phyloP scores from a whole-genome alignment of 2,888 invertebrate genomes.

The Tachina fera region DNA sequence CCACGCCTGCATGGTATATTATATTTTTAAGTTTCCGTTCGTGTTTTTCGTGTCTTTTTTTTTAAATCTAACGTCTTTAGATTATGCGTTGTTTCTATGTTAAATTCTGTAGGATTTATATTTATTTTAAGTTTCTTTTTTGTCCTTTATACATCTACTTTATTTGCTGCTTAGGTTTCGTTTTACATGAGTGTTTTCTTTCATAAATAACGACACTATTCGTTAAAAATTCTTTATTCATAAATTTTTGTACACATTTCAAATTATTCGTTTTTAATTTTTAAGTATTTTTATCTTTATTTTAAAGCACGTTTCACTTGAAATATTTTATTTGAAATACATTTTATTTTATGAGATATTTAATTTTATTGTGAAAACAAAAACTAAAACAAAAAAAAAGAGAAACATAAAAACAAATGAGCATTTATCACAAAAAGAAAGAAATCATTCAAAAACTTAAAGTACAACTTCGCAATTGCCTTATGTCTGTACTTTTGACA shows the following conservation, averaged over 20 bases:
- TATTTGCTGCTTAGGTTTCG: constrained; percentile 9
- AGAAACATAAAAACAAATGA: constrained; percentile 42
- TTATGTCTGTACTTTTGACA: constrained; percentile 68
- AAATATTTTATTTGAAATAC: constrained; percentile 16
- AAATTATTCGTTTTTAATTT: constrained; percentile 29
- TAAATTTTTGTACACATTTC: constrained; percentile 27
- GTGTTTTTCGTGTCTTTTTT: constrained; percentile 2
- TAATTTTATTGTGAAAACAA: constrained; percentile 7
- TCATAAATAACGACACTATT: constrained; percentile 11
- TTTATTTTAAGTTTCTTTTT: constrained; percentile 28
- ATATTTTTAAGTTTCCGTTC: constrained; percentile 33
- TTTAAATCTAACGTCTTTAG: constrained; percentile 25
- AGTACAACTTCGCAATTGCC: constrained; percentile 71
- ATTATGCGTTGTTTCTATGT: constrained; percentile 30
- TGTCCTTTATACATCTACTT: constrained; percentile 2
- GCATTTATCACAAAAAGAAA: constrained; percentile 64
- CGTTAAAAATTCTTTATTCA: constrained; percentile 29
- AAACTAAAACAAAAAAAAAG: not conserved
- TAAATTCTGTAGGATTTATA: constrained; percentile 40
- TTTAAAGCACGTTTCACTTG: constrained; percentile 30
- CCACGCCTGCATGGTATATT: constrained; percentile 36
- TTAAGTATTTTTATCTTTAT: constrained; percentile 31
- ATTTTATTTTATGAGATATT: constrained; percentile 28
- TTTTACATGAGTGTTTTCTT: constrained; percentile 1
- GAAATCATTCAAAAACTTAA: constrained; percentile 53